Evolutionary conservation across 2,888 invertebrate genomes (phyloP).

Genomic region (Drosophila merina): DNA sequence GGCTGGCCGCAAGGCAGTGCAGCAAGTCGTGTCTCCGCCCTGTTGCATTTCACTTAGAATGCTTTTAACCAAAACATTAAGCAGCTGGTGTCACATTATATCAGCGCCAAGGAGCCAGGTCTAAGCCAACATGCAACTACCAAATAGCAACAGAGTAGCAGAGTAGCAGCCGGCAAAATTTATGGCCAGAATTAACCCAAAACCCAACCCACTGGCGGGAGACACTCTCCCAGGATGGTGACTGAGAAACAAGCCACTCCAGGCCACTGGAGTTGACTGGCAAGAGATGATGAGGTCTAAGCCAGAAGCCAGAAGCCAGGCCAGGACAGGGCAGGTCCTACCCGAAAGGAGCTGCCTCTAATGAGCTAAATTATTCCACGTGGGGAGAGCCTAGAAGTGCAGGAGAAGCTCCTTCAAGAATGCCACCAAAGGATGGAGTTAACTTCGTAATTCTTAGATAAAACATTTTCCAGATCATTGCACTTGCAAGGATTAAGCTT

Average conservation of each 20-base stretch:
- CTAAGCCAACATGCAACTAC: conserved; percentile 35
- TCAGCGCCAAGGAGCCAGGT: conserved; percentile 51
- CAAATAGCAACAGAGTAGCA: conserved; percentile 25
- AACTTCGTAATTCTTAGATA: neutral
- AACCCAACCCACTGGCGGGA: neutral
- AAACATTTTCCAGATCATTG: neutral
- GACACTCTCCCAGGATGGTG: neutral
- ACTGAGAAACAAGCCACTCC: conserved; percentile 18
- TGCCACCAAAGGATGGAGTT: neutral
- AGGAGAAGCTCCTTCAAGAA: neutral
- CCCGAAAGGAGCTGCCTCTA: conserved; percentile 20
- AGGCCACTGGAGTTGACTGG: conserved; percentile 3
- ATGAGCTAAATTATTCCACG: conserved; percentile 39
- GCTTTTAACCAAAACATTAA: conserved; percentile 80
- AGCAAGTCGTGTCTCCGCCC: conserved; percentile 29
- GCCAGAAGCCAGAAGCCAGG: neutral
- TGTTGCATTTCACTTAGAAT: conserved; percentile 76
- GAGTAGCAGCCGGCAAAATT: conserved; percentile 42
- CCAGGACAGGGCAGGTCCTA: neutral
- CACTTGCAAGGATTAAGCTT: neutral
- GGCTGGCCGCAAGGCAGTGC: conserved; percentile 19
- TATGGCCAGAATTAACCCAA: conserved; percentile 53
- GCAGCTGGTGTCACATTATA: conserved; percentile 78
- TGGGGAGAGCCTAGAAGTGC: neutral
- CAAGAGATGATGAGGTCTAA: conserved; percentile 9